These are phyloP conservation scores for Scaeva pyrastri DNA, from an alignment of 2,888 invertebrate genomes.

Conservation along the genomic window DNA sequence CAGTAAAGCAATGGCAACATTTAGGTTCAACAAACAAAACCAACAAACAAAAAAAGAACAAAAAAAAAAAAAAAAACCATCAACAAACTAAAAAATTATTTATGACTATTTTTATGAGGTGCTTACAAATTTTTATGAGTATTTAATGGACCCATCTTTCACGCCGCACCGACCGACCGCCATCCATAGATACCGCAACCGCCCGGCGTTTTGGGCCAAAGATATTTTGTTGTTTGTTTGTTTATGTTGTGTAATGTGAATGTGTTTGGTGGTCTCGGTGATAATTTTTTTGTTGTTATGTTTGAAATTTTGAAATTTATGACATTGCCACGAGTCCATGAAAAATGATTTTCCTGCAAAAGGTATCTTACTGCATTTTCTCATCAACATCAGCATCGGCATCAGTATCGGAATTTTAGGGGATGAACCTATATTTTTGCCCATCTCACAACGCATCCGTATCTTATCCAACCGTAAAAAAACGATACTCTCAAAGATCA, in stretches of 20 bases:
- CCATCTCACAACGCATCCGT: conserved; percentile 48
- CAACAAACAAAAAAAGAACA: conserved; percentile 56
- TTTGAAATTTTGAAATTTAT: conserved; percentile 73
- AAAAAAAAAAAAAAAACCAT: conserved; percentile 69
- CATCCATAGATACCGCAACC: no score
- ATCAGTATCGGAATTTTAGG: conserved; percentile 63
- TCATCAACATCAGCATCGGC: conserved; percentile 76
- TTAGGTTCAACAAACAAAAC: conserved; percentile 55
- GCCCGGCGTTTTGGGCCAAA: conserved; percentile 67
- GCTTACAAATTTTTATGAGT: conserved; percentile 84
- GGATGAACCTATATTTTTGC: conserved; percentile 48
- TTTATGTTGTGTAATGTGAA: conserved; percentile 60
- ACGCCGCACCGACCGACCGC: conserved; percentile 55
- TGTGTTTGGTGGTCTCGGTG: conserved; percentile 39
- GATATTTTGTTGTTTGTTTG: conserved; percentile 63
- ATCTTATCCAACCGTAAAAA: no score
- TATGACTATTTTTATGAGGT: conserved; percentile 84
- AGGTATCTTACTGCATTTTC: conserved; percentile 57
- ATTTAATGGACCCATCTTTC: conserved; percentile 82
- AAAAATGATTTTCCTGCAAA: conserved; percentile 47
- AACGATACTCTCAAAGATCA: conserved; percentile 47
- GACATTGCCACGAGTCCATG: conserved; percentile 72
- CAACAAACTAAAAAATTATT: conserved; percentile 80
- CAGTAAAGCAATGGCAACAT: conserved; percentile 61
- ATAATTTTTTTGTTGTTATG: conserved; percentile 45